A percentile compares a stretch with the other conserved stretches of the same genome.
These are phyloP conservation scores for Chironomus tepperi DNA, from an alignment of 1,140 invertebrate genomes.

Conservation along the genomic window DNA sequence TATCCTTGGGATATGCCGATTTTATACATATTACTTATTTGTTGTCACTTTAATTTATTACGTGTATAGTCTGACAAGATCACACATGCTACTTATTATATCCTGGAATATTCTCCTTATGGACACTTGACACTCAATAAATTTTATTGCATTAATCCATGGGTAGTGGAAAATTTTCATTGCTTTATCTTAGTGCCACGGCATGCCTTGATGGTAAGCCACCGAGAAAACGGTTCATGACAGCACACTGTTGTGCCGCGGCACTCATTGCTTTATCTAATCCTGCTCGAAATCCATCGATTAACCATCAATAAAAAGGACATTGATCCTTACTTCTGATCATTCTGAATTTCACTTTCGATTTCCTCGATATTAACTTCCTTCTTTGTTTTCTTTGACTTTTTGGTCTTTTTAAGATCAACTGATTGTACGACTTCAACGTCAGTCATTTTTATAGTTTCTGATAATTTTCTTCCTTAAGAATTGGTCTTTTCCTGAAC, in stretches of 20 bases:
- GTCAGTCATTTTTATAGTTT: constrained; percentile 1
- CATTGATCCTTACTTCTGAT: neutral
- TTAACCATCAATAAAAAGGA: neutral
- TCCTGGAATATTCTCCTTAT: too few species aligned
- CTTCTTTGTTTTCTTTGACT: constrained; percentile 1
- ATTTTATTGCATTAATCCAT: too few species aligned
- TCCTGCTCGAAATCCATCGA: neutral
- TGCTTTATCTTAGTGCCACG: too few species aligned
- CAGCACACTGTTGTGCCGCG: too few species aligned
- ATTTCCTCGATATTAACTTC: constrained; percentile 15
- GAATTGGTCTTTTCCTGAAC: neutral
- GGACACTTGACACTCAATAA: neutral
- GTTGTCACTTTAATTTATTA: too few species aligned
- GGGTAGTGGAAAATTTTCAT: too few species aligned
- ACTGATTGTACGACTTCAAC: constrained; percentile 7
- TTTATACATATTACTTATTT: too few species aligned
- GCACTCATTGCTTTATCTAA: neutral
- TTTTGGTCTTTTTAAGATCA: constrained; percentile 1
- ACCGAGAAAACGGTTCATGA: too few species aligned
- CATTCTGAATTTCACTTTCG: constrained; percentile 18
- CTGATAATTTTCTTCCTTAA: neutral
- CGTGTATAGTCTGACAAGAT: too few species aligned
- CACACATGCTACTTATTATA: too few species aligned
- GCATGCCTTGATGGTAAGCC: too few species aligned
- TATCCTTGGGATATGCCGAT: too few species aligned